Conservation (phyloP, 1,140 invertebrate species). For the Aplysia californica region DNA sequence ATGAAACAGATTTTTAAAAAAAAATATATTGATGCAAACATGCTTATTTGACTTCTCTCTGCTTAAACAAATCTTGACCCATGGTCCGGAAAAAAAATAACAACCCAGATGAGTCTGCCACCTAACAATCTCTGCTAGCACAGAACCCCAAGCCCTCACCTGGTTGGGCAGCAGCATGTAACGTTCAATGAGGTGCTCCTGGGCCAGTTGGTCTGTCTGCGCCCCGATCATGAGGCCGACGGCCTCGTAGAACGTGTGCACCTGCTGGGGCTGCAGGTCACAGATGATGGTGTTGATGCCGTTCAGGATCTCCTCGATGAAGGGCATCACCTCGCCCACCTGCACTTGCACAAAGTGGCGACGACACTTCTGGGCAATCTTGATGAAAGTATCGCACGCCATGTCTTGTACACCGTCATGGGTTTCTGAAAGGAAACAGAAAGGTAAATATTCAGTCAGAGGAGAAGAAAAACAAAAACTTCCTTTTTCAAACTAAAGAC, state of each 20-base stretch:
- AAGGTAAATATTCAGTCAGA: too few species aligned
- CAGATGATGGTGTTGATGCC: constrained; percentile 98
- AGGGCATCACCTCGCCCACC: constrained; percentile 95
- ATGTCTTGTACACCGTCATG: constrained; percentile 99
- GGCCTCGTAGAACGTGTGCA: constrained; percentile 99
- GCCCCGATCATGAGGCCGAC: constrained; percentile 99
- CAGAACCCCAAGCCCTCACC: too few species aligned
- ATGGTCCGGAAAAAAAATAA: too few species aligned
- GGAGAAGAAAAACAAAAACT: constrained; percentile 18
- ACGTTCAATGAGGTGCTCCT: constrained; percentile 95
- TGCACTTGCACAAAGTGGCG: constrained; percentile 97
- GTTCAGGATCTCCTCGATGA: constrained; percentile 98
- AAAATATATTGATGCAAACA: too few species aligned
- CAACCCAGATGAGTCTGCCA: too few species aligned
- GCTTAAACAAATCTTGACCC: too few species aligned
- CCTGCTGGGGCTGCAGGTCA: constrained; percentile 97
- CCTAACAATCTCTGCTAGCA: too few species aligned
- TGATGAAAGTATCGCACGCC: constrained; percentile 99
- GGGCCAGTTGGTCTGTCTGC: constrained; percentile 85
- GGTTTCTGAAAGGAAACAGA: constrained; percentile 90
- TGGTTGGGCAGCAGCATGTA: constrained; percentile 98
- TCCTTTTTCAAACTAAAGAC: background rate
- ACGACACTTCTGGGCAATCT: constrained; percentile 99
- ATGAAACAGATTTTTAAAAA: too few species aligned
- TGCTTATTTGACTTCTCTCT: too few species aligned